Evolutionary conservation across 2,113 vertebrate genomes (phyloP).

Genomic region (Oophaga pumilio): DNA sequence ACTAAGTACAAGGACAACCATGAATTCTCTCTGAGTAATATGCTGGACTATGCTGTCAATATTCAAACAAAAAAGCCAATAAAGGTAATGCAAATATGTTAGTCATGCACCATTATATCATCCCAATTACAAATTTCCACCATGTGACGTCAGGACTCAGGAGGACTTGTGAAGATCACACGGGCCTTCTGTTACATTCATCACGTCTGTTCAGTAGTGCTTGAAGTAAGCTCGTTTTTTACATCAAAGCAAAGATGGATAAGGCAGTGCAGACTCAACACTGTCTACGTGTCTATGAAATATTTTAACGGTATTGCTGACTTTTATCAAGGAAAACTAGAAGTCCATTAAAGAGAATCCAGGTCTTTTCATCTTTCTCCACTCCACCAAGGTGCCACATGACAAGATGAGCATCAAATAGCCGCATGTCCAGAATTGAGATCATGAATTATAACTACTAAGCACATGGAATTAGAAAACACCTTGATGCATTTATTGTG

Average conservation of each 20-base stretch:
- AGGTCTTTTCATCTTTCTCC: conserved; percentile 18
- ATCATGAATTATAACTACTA: conserved; percentile 26
- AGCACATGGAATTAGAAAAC: conserved; percentile 20
- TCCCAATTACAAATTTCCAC: not conserved
- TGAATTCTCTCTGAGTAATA: not conserved
- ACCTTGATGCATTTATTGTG: conserved; percentile 32
- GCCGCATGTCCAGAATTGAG: not conserved
- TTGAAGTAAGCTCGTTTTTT: conserved; percentile 15
- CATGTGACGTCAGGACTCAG: conserved; percentile 18
- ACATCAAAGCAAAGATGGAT: conserved; percentile 43
- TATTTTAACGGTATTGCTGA: not conserved
- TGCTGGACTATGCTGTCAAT: not conserved
- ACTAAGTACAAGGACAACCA: not conserved
- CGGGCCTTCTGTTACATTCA: conserved; percentile 24
- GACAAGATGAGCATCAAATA: not conserved
- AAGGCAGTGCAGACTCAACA: conserved; percentile 11
- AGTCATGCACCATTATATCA: not conserved
- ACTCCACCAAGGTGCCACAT: conserved; percentile 15
- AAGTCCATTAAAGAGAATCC: conserved; percentile 34
- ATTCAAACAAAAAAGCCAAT: not conserved
- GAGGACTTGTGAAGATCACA: conserved; percentile 29
- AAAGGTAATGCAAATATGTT: not conserved
- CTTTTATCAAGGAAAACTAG: conserved; percentile 42
- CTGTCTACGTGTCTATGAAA: conserved; percentile 27
- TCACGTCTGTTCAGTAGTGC: conserved; percentile 23